phyloP scores from a whole-genome alignment of 2,888 invertebrate species.

The Drosophila kuntzei region DNA sequence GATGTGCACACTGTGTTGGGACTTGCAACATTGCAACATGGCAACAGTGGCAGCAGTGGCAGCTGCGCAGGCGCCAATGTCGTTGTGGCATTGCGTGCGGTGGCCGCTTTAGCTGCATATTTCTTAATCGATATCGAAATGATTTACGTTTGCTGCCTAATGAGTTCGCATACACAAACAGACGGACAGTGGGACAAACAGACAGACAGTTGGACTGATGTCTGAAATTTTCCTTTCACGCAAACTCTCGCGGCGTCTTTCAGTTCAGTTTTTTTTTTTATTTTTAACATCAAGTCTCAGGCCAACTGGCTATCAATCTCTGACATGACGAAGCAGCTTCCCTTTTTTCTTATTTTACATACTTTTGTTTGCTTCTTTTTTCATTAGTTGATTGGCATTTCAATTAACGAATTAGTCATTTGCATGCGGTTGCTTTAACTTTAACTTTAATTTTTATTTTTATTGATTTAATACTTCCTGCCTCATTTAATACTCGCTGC shows the following conservation, averaged over 20 bases:
- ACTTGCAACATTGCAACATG: constrained; percentile 27
- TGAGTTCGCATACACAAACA: constrained; percentile 72
- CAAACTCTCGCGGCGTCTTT: constrained; percentile 54
- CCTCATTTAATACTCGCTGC: constrained; percentile 16
- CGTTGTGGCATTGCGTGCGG: constrained; percentile 66
- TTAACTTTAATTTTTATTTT: too few species aligned
- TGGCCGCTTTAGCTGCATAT: constrained; percentile 67
- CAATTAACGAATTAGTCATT: constrained; percentile 83
- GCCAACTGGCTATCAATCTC: constrained; percentile 70
- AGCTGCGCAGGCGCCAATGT: constrained; percentile 66
- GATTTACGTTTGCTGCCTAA: constrained; percentile 81
- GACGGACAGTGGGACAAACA: constrained; percentile 16
- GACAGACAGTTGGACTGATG: constrained; percentile 24
- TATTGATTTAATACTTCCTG: constrained; percentile 33
- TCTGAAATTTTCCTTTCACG: constrained; percentile 69
- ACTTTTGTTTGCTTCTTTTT: constrained; percentile 17
- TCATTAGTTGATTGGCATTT: constrained; percentile 77
- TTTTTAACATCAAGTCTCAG: constrained; percentile 34
- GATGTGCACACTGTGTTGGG: constrained; percentile 77
- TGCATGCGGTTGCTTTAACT: constrained; percentile 50
- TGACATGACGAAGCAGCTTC: constrained; percentile 67
- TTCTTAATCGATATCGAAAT: constrained; percentile 81
- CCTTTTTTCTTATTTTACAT: constrained; percentile 12
- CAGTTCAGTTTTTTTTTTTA: constrained; percentile 20
- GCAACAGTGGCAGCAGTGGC: constrained; percentile 24